A percentile compares a stretch with the other conserved stretches of the same genome.
Conservation (phyloP, 1,140 invertebrate species). For the Neodiprion virginianus region DNA sequence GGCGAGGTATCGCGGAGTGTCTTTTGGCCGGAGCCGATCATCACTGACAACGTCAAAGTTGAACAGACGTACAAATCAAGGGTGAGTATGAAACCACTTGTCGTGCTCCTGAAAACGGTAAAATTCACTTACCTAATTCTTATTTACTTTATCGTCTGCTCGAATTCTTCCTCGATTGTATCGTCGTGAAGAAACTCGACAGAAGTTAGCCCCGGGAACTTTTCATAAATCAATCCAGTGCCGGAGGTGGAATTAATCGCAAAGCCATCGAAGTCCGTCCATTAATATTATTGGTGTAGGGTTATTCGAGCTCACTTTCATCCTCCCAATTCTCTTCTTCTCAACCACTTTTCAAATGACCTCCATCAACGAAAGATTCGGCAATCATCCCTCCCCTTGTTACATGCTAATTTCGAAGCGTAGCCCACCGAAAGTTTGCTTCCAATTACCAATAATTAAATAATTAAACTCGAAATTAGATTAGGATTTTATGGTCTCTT, state of each 20-base stretch:
- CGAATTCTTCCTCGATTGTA: too few relatives aligned
- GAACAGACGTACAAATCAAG: conserved; percentile 68
- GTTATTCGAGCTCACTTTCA: not conserved
- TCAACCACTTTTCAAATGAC: not conserved
- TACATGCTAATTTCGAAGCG: too few relatives aligned
- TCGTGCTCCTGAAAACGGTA: not conserved
- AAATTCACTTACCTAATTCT: not conserved
- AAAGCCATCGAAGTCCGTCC: not conserved
- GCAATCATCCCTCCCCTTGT: not conserved
- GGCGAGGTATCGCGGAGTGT: conserved; percentile 65
- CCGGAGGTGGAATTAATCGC: not conserved
- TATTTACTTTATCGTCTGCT: not conserved
- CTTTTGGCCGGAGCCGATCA: conserved; percentile 73
- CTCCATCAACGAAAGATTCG: not conserved
- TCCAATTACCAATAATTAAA: too few relatives aligned
- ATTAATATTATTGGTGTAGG: not conserved
- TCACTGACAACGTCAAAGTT: conserved; percentile 69
- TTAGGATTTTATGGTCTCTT: too few relatives aligned
- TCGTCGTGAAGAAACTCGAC: too few relatives aligned
- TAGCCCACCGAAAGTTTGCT: too few relatives aligned
- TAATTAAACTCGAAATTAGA: too few relatives aligned
- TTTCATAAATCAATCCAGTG: not conserved
- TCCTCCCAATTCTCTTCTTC: not conserved
- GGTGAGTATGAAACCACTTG: conserved; percentile 54
- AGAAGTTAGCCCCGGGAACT: not conserved